A percentile compares a stretch with the other conserved stretches of the same genome.
These are phyloP conservation scores for Tupaia chinensis DNA, from an alignment of 2,113 vertebrate genomes.

Conservation along the genomic window DNA sequence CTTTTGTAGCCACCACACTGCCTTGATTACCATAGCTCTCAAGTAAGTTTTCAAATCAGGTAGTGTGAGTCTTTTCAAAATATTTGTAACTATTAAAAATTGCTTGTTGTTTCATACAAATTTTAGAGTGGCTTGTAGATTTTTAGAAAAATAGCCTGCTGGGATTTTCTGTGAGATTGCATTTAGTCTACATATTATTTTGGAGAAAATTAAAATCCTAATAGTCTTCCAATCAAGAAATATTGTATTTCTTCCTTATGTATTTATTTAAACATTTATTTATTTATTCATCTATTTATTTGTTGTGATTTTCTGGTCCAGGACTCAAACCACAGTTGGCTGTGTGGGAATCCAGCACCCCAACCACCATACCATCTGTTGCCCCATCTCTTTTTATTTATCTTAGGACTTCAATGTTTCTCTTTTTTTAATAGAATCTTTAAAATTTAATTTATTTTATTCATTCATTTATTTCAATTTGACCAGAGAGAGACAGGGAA, in stretches of 20 bases:
- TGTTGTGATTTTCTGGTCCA: too few relatives aligned
- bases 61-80: not conserved
- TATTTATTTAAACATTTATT: too few relatives aligned
- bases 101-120: not conserved
- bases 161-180: not conserved
- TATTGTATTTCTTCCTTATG: not conserved
- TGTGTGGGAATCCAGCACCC: too few relatives aligned
- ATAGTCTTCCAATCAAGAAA: not conserved
- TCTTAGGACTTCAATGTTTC: not conserved
- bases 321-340: too few relatives aligned
- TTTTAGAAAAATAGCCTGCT: not conserved
- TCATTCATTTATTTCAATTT: not conserved
- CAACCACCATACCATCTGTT: too few relatives aligned
- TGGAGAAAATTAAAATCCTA: not conserved
- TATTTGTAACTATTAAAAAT: not conserved
- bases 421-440: not conserved
- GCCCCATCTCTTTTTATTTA: not conserved
- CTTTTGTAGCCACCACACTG: not conserved
- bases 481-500: too few relatives aligned
- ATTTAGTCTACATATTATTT: not conserved
- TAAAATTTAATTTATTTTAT: not conserved
- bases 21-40: not conserved
- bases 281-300: too few relatives aligned
- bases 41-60: not conserved
- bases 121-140: conserved; percentile 32